These are phyloP conservation scores for Leucosticte australis DNA, from an alignment of 2,113 vertebrate species.

Conservation along the genomic window DNA sequence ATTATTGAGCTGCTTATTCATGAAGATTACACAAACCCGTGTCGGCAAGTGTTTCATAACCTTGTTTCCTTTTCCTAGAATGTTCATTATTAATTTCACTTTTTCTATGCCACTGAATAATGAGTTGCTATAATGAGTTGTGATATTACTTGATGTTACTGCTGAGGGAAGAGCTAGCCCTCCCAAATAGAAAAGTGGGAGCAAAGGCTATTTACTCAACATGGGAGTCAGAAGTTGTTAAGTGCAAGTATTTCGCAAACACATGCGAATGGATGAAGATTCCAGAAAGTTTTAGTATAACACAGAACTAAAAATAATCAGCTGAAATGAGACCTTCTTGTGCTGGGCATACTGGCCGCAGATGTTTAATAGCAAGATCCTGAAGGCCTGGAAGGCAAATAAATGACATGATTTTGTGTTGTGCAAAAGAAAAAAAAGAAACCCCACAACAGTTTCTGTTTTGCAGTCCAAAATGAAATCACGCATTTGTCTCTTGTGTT, in stretches of 20 bases:
- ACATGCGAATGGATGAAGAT: background rate
- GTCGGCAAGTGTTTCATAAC: constrained; percentile 50
- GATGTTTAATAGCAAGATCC: background rate
- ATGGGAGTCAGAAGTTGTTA: background rate
- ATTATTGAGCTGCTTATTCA: constrained; percentile 29
- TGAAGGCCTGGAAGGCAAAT: background rate
- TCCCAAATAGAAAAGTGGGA: background rate
- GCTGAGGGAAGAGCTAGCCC: background rate
- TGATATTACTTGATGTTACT: background rate
- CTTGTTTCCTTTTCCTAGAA: constrained; percentile 56
- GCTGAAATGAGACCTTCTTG: background rate
- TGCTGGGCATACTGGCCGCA: background rate
- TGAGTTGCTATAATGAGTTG: background rate
- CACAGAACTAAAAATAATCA: background rate
- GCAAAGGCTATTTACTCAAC: background rate
- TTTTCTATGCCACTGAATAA: background rate
- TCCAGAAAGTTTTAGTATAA: background rate
- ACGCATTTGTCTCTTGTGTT: background rate
- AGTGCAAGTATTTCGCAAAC: background rate
- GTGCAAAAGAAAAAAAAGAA: background rate
- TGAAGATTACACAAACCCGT: constrained; percentile 36
- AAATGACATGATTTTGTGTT: background rate
- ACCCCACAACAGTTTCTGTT: background rate
- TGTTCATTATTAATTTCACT: constrained; percentile 30
- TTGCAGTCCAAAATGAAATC: background rate